phyloP scores from a whole-genome alignment of 1,140 invertebrate genomes.

The Acyrthosiphon pisum region DNA sequence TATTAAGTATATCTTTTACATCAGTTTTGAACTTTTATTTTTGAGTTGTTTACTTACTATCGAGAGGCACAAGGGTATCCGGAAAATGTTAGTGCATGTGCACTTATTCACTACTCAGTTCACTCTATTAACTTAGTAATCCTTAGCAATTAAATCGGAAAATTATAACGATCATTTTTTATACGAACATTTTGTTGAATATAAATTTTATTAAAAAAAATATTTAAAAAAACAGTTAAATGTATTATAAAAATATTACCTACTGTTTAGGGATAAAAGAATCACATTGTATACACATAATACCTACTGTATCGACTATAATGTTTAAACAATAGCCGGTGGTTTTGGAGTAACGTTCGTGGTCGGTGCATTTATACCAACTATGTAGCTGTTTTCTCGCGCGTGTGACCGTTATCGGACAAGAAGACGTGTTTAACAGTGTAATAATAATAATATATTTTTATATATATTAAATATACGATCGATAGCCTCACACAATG shows the following conservation, averaged over 20 bases:
- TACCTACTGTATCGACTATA: background rate
- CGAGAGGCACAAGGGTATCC: no score
- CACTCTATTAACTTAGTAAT: background rate
- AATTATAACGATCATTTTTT: background rate
- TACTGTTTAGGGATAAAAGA: background rate
- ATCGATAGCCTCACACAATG: background rate
- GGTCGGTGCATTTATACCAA: background rate
- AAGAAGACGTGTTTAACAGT: background rate
- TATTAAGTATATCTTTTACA: no score
- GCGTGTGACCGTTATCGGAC: background rate
- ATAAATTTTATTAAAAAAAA: background rate
- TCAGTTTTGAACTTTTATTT: background rate
- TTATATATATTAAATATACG: background rate
- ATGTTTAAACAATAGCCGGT: background rate
- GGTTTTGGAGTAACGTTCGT: background rate
- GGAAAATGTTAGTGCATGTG: no score
- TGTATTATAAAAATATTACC: background rate
- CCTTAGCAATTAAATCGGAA: background rate
- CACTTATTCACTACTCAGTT: no score
- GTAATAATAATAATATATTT: background rate
- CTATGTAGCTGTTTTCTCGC: background rate
- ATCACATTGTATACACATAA: background rate
- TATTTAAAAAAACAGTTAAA: background rate
- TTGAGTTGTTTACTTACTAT: background rate
- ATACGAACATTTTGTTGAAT: background rate